A percentile compares a stretch with the other conserved stretches of the same genome.
These are phyloP conservation scores for Aphrophora alni DNA, from an alignment of 2,888 invertebrate genomes.

Conservation along the genomic window DNA sequence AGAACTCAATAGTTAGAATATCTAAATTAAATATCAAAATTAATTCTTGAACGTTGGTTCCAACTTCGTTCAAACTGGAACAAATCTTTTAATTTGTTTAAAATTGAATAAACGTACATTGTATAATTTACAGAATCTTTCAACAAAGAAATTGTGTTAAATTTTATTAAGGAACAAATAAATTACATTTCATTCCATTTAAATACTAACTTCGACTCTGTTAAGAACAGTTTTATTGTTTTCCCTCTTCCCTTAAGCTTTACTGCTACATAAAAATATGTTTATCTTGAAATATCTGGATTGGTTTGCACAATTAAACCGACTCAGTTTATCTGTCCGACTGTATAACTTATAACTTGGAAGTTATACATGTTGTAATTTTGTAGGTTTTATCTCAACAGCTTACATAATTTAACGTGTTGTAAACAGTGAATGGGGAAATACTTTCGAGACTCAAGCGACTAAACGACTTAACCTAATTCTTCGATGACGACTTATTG, in stretches of 20 bases:
- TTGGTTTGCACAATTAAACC: background rate
- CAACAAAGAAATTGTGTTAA: too few species aligned
- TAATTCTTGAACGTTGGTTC: too few species aligned
- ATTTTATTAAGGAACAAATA: background rate
- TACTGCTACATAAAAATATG: background rate
- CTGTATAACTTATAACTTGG: background rate
- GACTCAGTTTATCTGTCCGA: background rate
- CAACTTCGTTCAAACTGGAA: too few species aligned
- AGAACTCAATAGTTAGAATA: too few species aligned
- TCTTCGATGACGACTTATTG: background rate
- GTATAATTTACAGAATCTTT: too few species aligned
- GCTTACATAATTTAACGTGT: background rate
- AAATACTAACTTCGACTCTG: background rate
- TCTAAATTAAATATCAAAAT: too few species aligned
- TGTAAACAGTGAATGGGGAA: background rate
- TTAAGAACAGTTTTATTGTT: background rate
- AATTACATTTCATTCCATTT: background rate
- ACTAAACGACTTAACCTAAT: background rate
- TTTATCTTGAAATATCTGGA: background rate
- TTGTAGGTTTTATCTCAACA: background rate
- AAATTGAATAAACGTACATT: too few species aligned
- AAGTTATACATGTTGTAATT: background rate
- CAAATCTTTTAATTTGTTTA: too few species aligned
- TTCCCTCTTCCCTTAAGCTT: background rate
- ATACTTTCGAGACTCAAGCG: background rate